Conservation (phyloP, 2,888 invertebrate genomes). For the Eulithis testata region DNA sequence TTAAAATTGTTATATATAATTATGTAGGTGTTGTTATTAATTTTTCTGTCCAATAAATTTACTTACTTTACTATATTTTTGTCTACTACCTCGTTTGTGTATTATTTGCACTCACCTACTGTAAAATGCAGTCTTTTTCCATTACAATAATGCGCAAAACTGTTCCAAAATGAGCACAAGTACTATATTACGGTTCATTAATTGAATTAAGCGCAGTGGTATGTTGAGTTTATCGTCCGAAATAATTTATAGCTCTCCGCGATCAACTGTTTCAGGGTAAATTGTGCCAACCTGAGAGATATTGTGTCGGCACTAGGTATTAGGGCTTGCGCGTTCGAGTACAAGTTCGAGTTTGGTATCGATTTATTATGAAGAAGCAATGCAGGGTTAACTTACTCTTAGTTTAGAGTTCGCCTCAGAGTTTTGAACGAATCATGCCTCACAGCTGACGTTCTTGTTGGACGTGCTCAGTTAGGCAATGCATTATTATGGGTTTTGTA, state of each 20-base stretch:
- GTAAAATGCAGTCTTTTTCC: conserved; percentile 12
- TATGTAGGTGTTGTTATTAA: too few species aligned
- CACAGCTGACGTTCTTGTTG: too few species aligned
- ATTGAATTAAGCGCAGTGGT: conserved; percentile 44
- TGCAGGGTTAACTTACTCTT: too few species aligned
- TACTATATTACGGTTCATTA: conserved; percentile 43
- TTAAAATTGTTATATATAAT: too few species aligned
- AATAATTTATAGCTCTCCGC: conserved; percentile 53
- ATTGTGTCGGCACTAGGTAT: conserved; percentile 37
- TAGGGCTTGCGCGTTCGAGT: conserved; percentile 4
- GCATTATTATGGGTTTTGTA: too few species aligned
- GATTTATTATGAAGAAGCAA: neutral
- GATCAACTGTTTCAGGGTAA: conserved; percentile 50
- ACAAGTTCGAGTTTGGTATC: neutral
- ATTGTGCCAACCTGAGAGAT: conserved; percentile 45
- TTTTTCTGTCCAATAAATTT: too few species aligned
- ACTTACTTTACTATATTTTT: too few species aligned
- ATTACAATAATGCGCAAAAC: conserved; percentile 19
- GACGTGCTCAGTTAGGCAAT: too few species aligned
- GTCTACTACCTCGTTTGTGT: neutral
- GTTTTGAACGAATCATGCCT: too few species aligned
- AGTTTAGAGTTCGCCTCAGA: too few species aligned
- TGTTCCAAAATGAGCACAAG: conserved; percentile 21
- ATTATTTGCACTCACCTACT: neutral
- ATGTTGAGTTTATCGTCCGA: conserved; percentile 52